Percentiles rank a stretch among this genome's conserved stretches.
Evolutionary conservation across 2,797 vertebrate species (phyloP).

Genomic region (Enteromius trimaculatus): DNA sequence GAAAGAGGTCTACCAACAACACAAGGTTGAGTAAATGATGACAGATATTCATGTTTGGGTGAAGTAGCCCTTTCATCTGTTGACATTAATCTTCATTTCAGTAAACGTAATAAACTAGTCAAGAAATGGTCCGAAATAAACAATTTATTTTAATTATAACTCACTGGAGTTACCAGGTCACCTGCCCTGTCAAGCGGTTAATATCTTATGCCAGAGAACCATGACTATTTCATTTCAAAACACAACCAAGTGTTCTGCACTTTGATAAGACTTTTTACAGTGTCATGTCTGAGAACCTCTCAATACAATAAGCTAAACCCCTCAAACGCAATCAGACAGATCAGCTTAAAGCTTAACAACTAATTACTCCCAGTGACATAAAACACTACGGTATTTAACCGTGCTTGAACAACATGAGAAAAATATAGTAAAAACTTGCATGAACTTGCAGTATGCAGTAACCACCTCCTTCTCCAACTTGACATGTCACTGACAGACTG

Average conservation of each 20-base stretch:
- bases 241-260: not conserved
- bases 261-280: slow-evolving; percentile 1
- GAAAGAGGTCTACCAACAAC: not conserved
- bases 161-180: not conserved
- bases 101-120: not conserved
- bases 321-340: not conserved
- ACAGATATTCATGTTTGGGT: not conserved
- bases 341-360: not conserved
- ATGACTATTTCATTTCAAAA: not conserved
- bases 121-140: not conserved
- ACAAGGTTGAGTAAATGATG: not conserved
- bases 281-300: not conserved
- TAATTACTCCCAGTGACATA: not conserved
- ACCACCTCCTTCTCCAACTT: slow-evolving; percentile 1
- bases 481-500: slow-evolving; percentile 45
- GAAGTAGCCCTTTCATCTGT: not conserved
- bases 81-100: not conserved
- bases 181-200: not conserved
- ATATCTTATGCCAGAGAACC: slow-evolving; percentile 26
- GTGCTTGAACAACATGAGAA: not conserved
- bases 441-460: slow-evolving; percentile 38
- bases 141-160: too few species aligned
- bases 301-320: not conserved
- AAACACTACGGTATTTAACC: not conserved
- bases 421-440: slow-evolving; percentile 23